phyloP scores from a whole-genome alignment of 2,113 vertebrate species.

The Chinchilla lanigera region DNA sequence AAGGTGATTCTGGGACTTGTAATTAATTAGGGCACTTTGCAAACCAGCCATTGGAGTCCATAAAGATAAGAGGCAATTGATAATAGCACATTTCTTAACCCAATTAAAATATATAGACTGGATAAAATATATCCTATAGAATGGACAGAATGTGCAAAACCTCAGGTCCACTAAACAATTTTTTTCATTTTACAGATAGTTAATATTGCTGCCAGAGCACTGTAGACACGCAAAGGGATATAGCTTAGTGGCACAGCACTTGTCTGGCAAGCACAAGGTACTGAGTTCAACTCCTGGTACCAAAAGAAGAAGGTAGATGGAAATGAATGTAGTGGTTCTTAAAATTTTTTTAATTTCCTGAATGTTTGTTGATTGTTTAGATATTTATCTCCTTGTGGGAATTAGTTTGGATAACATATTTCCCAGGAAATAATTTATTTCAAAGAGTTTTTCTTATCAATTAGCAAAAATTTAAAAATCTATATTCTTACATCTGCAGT shows the following conservation, averaged over 20 bases:
- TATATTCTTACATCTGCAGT: background rate
- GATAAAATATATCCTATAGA: background rate
- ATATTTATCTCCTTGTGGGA: slow-evolving; percentile 4
- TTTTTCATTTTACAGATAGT: background rate
- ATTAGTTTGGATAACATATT: background rate
- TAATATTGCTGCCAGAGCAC: background rate
- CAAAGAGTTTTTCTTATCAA: background rate
- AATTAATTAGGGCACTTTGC: background rate
- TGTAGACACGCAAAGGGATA: background rate
- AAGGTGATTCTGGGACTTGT: background rate
- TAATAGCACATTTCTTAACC: slow-evolving; percentile 1
- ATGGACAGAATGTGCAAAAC: background rate
- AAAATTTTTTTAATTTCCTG: background rate
- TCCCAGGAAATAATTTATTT: slow-evolving; percentile 7
- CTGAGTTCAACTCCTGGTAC: too few relatives aligned
- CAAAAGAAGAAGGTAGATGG: background rate
- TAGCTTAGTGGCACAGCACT: too few relatives aligned
- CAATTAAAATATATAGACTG: background rate
- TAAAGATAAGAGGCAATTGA: background rate
- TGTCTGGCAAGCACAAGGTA: too few relatives aligned
- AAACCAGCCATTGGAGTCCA: background rate
- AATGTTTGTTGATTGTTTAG: background rate
- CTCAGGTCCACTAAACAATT: background rate
- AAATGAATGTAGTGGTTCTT: background rate
- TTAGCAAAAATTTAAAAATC: background rate